These are phyloP conservation scores for Pampusana beccarii DNA, from an alignment of 2,113 vertebrate genomes.

Conservation along the genomic window DNA sequence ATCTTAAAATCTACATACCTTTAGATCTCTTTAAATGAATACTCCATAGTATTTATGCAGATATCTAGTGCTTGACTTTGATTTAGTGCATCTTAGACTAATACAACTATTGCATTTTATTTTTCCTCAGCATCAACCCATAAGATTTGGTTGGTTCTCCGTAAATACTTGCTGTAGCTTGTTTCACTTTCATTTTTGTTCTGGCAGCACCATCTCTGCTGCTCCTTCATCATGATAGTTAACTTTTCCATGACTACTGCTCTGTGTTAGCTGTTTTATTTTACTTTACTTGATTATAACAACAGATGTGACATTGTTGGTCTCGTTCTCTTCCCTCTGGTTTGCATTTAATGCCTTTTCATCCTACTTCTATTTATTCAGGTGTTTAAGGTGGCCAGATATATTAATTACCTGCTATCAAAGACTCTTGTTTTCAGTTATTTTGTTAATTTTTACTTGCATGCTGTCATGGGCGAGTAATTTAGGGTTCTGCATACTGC, in stretches of 20 bases:
- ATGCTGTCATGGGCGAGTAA: not conserved
- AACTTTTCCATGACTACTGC: not conserved
- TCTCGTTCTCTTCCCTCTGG: not conserved
- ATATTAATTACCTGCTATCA: not conserved
- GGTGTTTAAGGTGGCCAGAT: not conserved
- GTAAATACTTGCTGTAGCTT: not conserved
- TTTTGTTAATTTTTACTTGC: not conserved
- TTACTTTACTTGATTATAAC: not conserved
- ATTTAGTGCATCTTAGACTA: not conserved
- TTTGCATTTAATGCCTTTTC: not conserved
- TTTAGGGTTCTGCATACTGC: too few relatives aligned
- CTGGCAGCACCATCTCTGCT: not conserved
- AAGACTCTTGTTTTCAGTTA: not conserved
- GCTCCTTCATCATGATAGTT: not conserved
- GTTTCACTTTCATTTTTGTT: not conserved
- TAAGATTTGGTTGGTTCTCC: not conserved
- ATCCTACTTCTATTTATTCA: not conserved
- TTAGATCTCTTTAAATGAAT: not conserved
- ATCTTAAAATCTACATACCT: not conserved
- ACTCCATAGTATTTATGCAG: not conserved
- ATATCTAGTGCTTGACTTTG: not conserved
- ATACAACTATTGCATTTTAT: not conserved
- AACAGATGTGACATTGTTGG: not conserved
- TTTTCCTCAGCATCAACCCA: not conserved
- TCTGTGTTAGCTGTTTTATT: not conserved